Evolutionary conservation across 1,140 invertebrate genomes (phyloP), one percentile per base, ranked within the genome.

Genomic region (Colletes gigas): DNA sequence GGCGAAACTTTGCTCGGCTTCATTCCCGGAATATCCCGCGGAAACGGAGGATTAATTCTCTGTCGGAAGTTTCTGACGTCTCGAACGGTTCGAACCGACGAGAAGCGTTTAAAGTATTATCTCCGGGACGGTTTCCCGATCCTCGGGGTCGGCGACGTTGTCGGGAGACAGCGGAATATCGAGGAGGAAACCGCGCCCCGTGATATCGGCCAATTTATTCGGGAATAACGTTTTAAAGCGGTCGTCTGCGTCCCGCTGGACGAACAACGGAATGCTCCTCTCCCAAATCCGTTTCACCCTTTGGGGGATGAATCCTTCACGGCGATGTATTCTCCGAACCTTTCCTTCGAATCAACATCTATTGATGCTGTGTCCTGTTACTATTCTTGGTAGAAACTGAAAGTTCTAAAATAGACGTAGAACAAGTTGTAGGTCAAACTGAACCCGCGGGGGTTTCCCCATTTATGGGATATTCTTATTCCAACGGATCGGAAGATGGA

Each of bases 11-110:
- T 90, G 87, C 84, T 85, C 87, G 81, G 78, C 82, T 85, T 86
- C 84, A 87, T 89, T 91, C 86, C 80, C 69, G 82, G 89, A 90
- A 90, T 91, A 90, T 90, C 85, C 88, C 90, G 88, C 84, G 89
- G 89, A 90, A 90, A 90, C 85, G 83, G 89, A 87, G 85, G 89
- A 90, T 90, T 90, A 88, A 88, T 83, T 86, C 82, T 85, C 83
- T 85, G 90, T 88, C 86, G 77, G 85, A 88, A 88, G 86, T 88
- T 88, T 88, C 83, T 85, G 83, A 88, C 87, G 70, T 87, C 71
- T 83, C 84, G 85, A 87, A 83, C 81, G 81, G 77, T 83, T 83
- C 71, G 74, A 81, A 77, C 62, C 69, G 83, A 68, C 69, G 80
- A 81, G 83, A 83, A 89, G 81, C 88, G 86, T 89, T 89, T 88